Base-by-base conservation (phyloP, 2,113 vertebrate species). In the Hydrochoerus hydrochaeris region DNA sequence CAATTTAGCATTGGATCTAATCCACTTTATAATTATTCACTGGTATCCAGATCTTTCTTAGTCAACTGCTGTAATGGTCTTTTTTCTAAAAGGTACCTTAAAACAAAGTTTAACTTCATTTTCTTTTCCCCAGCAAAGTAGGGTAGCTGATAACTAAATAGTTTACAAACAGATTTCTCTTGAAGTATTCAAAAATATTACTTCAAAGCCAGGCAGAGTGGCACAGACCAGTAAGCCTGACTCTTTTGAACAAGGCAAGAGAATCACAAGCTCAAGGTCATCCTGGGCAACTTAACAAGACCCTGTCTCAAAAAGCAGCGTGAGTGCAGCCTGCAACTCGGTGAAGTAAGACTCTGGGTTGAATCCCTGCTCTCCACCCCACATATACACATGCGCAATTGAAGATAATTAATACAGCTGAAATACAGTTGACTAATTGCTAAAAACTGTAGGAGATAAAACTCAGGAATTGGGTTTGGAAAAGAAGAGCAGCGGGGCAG, bases 101-200 rank as follows among this genome's bases (percentile, higher is more conserved):
- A 96, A 95, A 83, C 57, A 86, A 75, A 85, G 41, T 84, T 95
- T 28, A 78, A 58, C 22, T 88, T 82, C 63, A 49, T 30, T 60
- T 73, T 69, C 17, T 67, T 95, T 95, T 78, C 93, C 77, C 91
- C 24, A 93, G 65, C 84, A 95, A 95, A 96, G 28, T 32, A 80
- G 11, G 26, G 26, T 57, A 85, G n/a, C 67, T 82, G 93, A 17
- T 82, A 93, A 77, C 32, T 85, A 77, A 94, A 80, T 49, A 41
- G 20, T 75, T 83, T 67, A 93, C 19, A 85, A 88, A 88, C 0
- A 82, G n/a, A 95, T 22, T 82, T 91, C 71, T 75, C 77, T n/a
- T 71, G 12, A 97, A 90, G 82, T 3, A 96, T 22, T 87, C 46
- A 69, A 85, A 96, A 97, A 67, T 80, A 92, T 69, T 73, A 92